Conservation (phyloP, 2,888 invertebrate genomes). For the Tenthredo distinguenda region DNA sequence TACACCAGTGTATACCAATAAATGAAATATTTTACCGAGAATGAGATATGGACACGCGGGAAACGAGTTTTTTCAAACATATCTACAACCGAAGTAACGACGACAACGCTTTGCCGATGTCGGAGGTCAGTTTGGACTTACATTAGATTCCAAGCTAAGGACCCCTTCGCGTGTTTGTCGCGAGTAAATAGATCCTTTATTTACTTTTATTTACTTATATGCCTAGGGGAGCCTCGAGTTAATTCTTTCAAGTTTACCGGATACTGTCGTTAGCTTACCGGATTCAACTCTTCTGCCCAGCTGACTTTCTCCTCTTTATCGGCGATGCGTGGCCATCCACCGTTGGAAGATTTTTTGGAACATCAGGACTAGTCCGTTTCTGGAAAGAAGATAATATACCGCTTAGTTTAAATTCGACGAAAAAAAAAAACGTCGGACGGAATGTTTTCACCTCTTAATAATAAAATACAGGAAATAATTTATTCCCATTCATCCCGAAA, state of each 20-base stretch:
- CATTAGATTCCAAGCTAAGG: not conserved
- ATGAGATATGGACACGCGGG: not conserved
- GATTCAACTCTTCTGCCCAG: conserved; percentile 73
- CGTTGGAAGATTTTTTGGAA: conserved; percentile 67
- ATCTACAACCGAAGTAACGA: not conserved
- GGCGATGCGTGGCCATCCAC: conserved; percentile 75
- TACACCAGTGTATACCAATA: not conserved
- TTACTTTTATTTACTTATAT: conserved; percentile 7
- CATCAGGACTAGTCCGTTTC: conserved; percentile 73
- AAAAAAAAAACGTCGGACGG: not conserved
- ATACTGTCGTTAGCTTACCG: conserved; percentile 68
- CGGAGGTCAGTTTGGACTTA: conserved; percentile 27
- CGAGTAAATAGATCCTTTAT: not conserved
- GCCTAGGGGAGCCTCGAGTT: not conserved
- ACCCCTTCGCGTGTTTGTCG: not conserved
- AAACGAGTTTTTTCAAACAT: not conserved
- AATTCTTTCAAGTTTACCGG: conserved; percentile 41
- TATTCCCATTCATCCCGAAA: not conserved
- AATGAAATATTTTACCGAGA: not conserved
- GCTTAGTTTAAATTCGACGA: not conserved
- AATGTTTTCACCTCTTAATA: not conserved
- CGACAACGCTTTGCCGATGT: not conserved
- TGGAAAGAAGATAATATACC: conserved; percentile 56
- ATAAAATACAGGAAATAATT: not conserved
- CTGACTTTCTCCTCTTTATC: conserved; percentile 72